phyloP scores from a whole-genome alignment of 2,113 vertebrate species.

The Corythornis madagascariensis region DNA sequence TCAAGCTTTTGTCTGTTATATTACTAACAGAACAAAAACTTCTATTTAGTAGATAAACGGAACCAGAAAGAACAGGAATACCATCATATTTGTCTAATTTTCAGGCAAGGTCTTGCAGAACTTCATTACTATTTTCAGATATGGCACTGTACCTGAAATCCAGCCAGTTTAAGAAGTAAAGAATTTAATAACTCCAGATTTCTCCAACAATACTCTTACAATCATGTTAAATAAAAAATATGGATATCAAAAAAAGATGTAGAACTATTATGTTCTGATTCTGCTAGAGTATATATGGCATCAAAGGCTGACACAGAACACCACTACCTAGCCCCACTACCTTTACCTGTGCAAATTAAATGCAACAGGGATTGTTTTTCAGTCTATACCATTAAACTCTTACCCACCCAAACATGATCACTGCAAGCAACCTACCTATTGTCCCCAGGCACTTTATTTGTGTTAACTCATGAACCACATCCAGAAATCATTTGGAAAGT shows the following conservation, averaged over 20 bases:
- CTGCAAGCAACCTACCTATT: not conserved
- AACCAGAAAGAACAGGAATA: not conserved
- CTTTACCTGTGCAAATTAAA: constrained; percentile 12
- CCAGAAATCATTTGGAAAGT: constrained; percentile 32
- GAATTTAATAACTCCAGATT: not conserved
- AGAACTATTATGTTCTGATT: not conserved
- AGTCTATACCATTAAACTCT: not conserved
- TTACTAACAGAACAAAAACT: not conserved
- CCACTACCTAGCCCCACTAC: not conserved
- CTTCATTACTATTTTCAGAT: not conserved
- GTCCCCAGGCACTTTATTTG: constrained; percentile 36
- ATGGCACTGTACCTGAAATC: not conserved
- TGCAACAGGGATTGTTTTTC: not conserved
- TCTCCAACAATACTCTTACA: not conserved
- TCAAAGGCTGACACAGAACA: not conserved
- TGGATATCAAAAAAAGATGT: not conserved
- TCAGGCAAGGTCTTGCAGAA: not conserved
- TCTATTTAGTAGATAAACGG: not conserved
- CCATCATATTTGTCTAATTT: not conserved
- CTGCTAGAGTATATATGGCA: not conserved
- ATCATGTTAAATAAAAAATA: not conserved
- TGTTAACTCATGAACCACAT: constrained; percentile 40
- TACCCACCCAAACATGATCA: not conserved
- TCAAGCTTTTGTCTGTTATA: not conserved
- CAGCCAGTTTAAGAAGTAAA: not conserved